Evolutionary conservation across 2,888 invertebrate genomes (phyloP).

Genomic region (Scaptomyza caliginosa): DNA sequence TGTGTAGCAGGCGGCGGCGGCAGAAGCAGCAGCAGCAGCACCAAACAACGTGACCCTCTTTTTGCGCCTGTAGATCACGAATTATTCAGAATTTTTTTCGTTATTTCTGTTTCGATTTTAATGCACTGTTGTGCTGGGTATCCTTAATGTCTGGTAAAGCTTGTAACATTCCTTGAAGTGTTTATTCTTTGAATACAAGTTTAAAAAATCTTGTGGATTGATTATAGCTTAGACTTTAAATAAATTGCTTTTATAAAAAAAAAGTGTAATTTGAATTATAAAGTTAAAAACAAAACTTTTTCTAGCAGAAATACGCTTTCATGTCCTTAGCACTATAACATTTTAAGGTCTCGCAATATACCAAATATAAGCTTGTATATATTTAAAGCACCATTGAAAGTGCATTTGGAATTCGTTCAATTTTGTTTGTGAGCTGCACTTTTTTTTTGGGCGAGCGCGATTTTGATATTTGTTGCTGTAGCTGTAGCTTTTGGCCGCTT

Average conservation of each 20-base stretch:
- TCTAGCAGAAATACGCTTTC: too few species aligned
- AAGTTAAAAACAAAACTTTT: too few species aligned
- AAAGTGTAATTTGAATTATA: too few species aligned
- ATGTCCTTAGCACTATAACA: too few species aligned
- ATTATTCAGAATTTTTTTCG: slow-evolving; percentile 77
- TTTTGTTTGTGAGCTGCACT: neutral
- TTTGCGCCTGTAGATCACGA: slow-evolving; percentile 83
- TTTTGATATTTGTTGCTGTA: slow-evolving; percentile 57
- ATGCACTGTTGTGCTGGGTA: slow-evolving; percentile 20
- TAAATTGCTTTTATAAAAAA: too few species aligned
- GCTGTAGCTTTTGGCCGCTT: slow-evolving; percentile 38
- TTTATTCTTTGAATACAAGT: too few species aligned
- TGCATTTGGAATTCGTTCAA: slow-evolving; percentile 29
- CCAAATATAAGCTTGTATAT: neutral
- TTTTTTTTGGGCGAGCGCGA: slow-evolving; percentile 46
- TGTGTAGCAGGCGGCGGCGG: slow-evolving; percentile 7
- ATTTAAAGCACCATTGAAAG: neutral
- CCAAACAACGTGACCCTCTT: slow-evolving; percentile 82
- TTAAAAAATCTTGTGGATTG: too few species aligned
- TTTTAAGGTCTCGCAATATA: too few species aligned
- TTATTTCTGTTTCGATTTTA: slow-evolving; percentile 31
- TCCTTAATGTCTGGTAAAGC: neutral
- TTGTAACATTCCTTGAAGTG: neutral
- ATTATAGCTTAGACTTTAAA: too few species aligned
- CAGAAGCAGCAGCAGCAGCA: slow-evolving; percentile 26